Base-by-base conservation (phyloP, 1,140 invertebrate genomes). In the Drosophila persimilis region DNA sequence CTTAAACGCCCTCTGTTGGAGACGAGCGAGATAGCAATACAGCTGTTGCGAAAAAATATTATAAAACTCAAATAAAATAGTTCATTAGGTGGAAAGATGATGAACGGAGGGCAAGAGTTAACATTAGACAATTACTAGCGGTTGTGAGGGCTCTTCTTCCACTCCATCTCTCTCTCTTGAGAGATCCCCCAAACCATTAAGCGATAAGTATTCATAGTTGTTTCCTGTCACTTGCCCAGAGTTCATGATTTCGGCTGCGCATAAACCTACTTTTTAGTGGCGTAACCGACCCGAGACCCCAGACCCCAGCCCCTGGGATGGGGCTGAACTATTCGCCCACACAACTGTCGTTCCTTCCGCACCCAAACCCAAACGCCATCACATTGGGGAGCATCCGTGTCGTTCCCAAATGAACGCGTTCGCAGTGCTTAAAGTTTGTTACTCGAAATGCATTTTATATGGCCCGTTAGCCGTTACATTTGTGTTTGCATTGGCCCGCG, bases 371-470 rank as follows among this genome's bases (percentile, higher is more conserved):
- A 15, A 9, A n/a, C 15, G 20, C 29, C 15, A 9, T 31, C 26
- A 22, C 48, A 35, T 47, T 17, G 26, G 47, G 31, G 43, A 58
- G 56, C 24, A 59, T 71, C 50, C 67, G 47, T 63, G 70, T 29
- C 45, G 47, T 50, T 85, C 77, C 81, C 81, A 81, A 86, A 74
- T 86, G 81, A 81, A 77, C 77, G 81, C 65, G 80, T 71, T 80
- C 51, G 47, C 77, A 66, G 73, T 71, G 81, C 45, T 77, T 77
- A 81, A 86, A 85, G 77, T 86, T 81, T 77, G 81, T 86, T 77
- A 81, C 81, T 73, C 77, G 73, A 80, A 85, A 86, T 85, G 81
- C 81, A 85, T 85, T 85, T 85, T 85, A 85, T 81, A 77, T 71
- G 81, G 80, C 81, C 81, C 77, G 73, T 77, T 85, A 74, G 76